Base-by-base conservation (phyloP, 1,140 invertebrate genomes). In the Ips nitidus region DNA sequence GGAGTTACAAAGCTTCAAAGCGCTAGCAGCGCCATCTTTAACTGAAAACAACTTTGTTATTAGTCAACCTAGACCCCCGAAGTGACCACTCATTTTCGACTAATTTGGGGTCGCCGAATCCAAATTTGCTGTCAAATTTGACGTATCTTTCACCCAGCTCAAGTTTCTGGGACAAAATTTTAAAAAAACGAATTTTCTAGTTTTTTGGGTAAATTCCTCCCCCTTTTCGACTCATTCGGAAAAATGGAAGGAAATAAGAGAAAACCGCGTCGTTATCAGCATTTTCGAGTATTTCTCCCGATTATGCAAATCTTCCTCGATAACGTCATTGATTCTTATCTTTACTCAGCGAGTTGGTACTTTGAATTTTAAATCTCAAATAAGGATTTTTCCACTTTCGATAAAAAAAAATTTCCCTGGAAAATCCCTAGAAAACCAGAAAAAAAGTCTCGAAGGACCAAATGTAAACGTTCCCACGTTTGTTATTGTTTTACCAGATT, bases 291-390 rank as follows among this genome's bases (percentile, higher is more conserved):
- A 7, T 40, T 40, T 40, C 53, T 56, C 7, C 38, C 38, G 53
- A 56, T 56, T 56, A 56, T 56, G 53, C 53, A 56, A 38, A 56
- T 56, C 7, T 4, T 36, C 53, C n/a, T 3, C 53, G 22, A 56
- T 56, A 36, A 56, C 8, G 53, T 37, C 53, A 56, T 56, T 56
- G 53, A 56, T 56, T 56, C 53, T 56, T 56, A 56, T 40, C 22
- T 56, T 37, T 56, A 36, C 53, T 22, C 7, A 50, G 53, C 53
- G 53, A n/a, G n/a, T 56, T 56, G 7, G 53, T 40, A 39, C 38
- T 56, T 56, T 56, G 53, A 56, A 56, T 56, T 56, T 56, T n/a
- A 56, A 56, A 56, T 56, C 7, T 7, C 22, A 22, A 50, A 22
- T 50, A n/a, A 5, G 5, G 5, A 47, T 47, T 55, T 6, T 55